Evolutionary conservation across 2,113 vertebrate genomes (phyloP), one percentile per base, ranked within the genome.

Genomic region (Hippocampus abdominalis): DNA sequence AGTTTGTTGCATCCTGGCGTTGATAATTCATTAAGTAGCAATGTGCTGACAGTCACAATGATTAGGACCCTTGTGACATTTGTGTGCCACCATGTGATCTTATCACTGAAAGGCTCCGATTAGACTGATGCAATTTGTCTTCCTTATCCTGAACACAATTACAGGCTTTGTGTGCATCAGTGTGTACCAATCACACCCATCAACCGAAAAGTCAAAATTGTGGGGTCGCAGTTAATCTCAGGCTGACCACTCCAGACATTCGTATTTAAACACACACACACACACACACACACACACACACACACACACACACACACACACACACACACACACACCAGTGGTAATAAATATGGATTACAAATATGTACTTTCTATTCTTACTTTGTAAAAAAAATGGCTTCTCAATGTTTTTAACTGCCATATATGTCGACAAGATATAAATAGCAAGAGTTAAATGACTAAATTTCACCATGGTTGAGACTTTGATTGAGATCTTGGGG

Each of bases 201-300:
- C 32, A 29, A 32, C 21, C 11, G 36, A 8, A 32, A 68, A 68
- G 21, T 73, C 74, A 84, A 82, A 68, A 73, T 42, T 40, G 39
- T 2, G 0, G 18, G 68, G 70, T 84, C 76, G 77, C 73, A 79
- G 74, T 75, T 75, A 78, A 76, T 61, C 46, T 12, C 44, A n/a
- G 15, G 36, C n/a, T 13, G 0, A 27, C 23, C 40, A 27, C 23
- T 48, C 23, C 8, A 40, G 2, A n/a, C 16, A 15, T 39, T 36
- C 2, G 6, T 3, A 29, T 36, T 36, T 18, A 3, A 21, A 61
- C 3, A 36, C 29, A 48, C 20, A 60, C 16, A 29, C 8, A 29
- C 1, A 16, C 4, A 61, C 13, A 1, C 29, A 29, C 29, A 29
- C n/a, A n/a, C n/a, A n/a, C n/a, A n/a, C n/a, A n/a, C n/a, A n/a